phyloP scores from a whole-genome alignment of 1,140 invertebrate species.

The Neelides sp. region DNA sequence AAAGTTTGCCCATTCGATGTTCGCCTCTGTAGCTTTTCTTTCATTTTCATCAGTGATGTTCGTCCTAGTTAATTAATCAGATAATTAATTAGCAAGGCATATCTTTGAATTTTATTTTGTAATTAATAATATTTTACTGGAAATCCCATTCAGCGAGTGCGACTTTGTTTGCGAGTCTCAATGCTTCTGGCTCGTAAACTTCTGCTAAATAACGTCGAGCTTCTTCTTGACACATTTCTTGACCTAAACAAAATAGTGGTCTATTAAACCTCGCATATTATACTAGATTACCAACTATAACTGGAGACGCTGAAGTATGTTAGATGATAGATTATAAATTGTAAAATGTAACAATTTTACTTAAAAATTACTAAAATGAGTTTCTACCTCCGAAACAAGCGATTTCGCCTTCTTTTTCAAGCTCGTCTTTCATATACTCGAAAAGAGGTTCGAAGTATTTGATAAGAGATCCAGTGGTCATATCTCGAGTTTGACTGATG shows the following conservation, averaged over 20 bases:
- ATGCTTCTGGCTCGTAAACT: constrained; percentile 22
- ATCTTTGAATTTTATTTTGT: constrained; percentile 4
- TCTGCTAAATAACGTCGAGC: constrained; percentile 21
- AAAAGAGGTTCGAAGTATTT: constrained; percentile 32
- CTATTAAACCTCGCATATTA: no score
- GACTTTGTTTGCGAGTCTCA: constrained; percentile 3
- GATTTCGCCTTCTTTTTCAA: constrained; percentile 20
- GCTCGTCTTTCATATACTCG: constrained; percentile 22
- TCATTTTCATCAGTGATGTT: constrained; percentile 13
- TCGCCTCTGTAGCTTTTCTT: constrained; percentile 40
- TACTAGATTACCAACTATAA: no score
- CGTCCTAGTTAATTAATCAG: no score
- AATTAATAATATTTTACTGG: constrained; percentile 23
- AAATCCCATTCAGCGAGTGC: constrained; percentile 24
- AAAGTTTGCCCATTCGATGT: constrained; percentile 64
- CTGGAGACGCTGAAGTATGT: no score
- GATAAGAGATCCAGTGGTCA: constrained; percentile 35
- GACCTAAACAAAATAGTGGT: no score
- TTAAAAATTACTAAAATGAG: neutral
- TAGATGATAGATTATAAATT: no score
- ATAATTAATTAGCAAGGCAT: neutral
- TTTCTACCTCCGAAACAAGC: constrained; percentile 28
- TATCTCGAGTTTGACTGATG: constrained; percentile 35
- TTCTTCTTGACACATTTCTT: constrained; percentile 22
- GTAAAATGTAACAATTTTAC: constrained; percentile 1